These are phyloP conservation scores for Iselma pallidipennis DNA, from an alignment of 2,888 invertebrate genomes.

Conservation along the genomic window DNA sequence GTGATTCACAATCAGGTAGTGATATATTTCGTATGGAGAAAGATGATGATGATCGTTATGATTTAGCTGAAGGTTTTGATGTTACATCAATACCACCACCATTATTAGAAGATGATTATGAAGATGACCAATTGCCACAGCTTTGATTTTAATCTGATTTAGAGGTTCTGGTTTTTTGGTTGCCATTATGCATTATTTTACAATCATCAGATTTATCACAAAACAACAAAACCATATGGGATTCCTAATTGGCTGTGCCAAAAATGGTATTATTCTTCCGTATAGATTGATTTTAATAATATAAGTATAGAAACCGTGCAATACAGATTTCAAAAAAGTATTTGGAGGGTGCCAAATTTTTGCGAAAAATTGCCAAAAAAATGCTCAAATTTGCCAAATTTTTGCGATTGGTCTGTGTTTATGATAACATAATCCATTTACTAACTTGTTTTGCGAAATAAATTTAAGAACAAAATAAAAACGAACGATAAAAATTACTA, in stretches of 20 bases:
- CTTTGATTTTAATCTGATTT: slow-evolving; percentile 54
- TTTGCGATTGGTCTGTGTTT: slow-evolving; percentile 39
- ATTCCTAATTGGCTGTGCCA: slow-evolving; percentile 17
- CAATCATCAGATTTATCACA: slow-evolving; percentile 24
- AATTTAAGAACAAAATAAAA: too few relatives aligned
- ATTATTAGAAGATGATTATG: slow-evolving; percentile 74
- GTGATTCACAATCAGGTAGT: slow-evolving; percentile 59
- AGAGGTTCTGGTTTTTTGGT: slow-evolving; percentile 31
- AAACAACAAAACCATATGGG: slow-evolving; percentile 11
- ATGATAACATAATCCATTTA: slow-evolving; percentile 23
- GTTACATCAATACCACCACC: slow-evolving; percentile 79
- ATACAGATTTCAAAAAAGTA: slow-evolving; percentile 4
- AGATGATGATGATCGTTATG: slow-evolving; percentile 62
- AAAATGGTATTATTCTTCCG: neutral
- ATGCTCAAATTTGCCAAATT: slow-evolving; percentile 23
- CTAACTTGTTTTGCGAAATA: neutral
- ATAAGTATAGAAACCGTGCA: slow-evolving; percentile 6
- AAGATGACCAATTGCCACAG: slow-evolving; percentile 56
- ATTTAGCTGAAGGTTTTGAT: slow-evolving; percentile 75
- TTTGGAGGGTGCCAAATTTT: slow-evolving; percentile 19
- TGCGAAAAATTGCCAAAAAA: neutral
- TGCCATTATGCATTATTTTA: too few relatives aligned
- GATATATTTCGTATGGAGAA: slow-evolving; percentile 56
- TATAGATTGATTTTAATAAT: slow-evolving; percentile 1
- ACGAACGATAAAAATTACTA: neutral